Evolutionary conservation across 1,140 invertebrate species (phyloP).

Genomic region (Pseudobourletiella spinata): DNA sequence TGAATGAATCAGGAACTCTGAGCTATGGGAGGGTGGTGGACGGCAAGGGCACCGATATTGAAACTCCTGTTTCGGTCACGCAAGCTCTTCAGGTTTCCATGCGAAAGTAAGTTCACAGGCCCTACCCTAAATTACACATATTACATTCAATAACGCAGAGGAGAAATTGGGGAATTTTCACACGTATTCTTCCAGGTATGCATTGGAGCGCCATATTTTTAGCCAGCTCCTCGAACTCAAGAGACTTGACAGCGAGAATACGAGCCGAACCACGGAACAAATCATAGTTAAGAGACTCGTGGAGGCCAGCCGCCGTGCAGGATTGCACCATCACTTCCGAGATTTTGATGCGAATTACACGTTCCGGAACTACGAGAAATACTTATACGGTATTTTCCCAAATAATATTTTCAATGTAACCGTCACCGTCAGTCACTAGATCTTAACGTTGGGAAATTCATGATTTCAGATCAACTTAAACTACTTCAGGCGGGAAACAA

Average conservation of each 20-base stretch:
- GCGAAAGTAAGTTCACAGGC: slow-evolving; percentile 42
- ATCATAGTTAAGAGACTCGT: slow-evolving; percentile 74
- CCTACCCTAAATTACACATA: too few relatives aligned
- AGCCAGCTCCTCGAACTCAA: slow-evolving; percentile 88
- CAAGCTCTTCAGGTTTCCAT: slow-evolving; percentile 45
- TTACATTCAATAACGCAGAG: too few relatives aligned
- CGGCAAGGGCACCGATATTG: slow-evolving; percentile 22
- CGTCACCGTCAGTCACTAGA: too few relatives aligned
- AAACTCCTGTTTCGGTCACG: slow-evolving; percentile 42
- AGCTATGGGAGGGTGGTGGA: neutral
- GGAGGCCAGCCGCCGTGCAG: slow-evolving; percentile 70
- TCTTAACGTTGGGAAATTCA: too few relatives aligned
- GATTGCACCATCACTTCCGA: slow-evolving; percentile 57
- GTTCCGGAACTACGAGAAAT: slow-evolving; percentile 81
- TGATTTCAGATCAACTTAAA: slow-evolving; percentile 56
- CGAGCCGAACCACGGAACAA: slow-evolving; percentile 59
- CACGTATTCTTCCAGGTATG: slow-evolving; percentile 54
- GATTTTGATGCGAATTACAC: slow-evolving; percentile 62
- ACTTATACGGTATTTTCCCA: slow-evolving; percentile 64
- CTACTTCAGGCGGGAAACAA: slow-evolving; percentile 54
- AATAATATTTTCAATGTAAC: neutral
- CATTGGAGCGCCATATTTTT: slow-evolving; percentile 85
- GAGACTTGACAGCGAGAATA: slow-evolving; percentile 72
- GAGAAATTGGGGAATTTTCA: too few relatives aligned
- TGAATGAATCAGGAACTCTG: neutral